A percentile compares a stretch with the other conserved stretches of the same genome.
phyloP scores from a whole-genome alignment of 1,140 invertebrate species.

The Rhopalosiphum padi region DNA sequence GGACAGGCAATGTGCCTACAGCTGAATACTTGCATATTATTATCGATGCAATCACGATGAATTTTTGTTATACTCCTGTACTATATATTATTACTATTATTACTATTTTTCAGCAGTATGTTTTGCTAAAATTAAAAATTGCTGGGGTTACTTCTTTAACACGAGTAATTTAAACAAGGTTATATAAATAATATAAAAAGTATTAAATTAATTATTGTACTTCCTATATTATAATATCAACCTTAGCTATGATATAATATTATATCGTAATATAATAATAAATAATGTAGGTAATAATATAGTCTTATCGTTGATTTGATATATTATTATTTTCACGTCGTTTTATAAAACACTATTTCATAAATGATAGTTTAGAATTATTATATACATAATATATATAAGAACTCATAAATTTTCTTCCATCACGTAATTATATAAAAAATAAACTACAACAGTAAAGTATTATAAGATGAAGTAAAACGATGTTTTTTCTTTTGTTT shows the following conservation, averaged over 20 bases:
- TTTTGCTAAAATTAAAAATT: background rate
- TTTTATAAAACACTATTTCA: background rate
- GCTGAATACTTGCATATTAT: background rate
- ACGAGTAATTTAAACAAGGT: background rate
- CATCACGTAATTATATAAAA: background rate
- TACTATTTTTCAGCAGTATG: no score
- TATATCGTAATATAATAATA: background rate
- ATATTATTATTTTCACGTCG: background rate
- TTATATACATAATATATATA: no score
- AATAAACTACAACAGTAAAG: no score
- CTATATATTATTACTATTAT: no score
- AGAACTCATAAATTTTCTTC: no score
- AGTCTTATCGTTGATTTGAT: background rate
- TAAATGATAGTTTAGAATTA: no score
- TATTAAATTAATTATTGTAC: background rate
- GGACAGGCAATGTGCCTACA: background rate
- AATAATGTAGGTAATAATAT: background rate
- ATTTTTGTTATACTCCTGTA: background rate
- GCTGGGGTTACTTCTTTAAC: no score
- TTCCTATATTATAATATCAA: background rate
- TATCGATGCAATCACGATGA: background rate
- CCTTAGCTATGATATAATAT: background rate
- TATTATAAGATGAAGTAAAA: no score
- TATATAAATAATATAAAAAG: background rate
- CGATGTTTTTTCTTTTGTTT: no score